A percentile compares a stretch with the other conserved stretches of the same genome.
These are phyloP conservation scores for Sparidentex hasta DNA, from an alignment of 2,797 vertebrate genomes.

Conservation along the genomic window DNA sequence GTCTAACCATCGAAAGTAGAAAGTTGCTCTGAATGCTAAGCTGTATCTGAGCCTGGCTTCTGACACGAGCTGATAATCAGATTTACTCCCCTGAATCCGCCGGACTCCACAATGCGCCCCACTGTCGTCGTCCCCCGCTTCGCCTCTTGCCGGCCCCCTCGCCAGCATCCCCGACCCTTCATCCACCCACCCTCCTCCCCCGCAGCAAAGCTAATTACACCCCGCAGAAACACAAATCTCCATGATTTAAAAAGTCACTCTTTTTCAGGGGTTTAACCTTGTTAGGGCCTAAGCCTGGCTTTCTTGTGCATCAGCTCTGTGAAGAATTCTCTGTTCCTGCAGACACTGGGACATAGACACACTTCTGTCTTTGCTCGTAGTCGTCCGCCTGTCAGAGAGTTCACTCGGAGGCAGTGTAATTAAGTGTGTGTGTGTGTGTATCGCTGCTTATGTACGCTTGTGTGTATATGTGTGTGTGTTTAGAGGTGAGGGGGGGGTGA, in stretches of 20 bases:
- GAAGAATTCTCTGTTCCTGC: conserved; percentile 87
- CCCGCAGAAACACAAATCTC: conserved; percentile 99
- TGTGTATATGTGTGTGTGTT: conserved; percentile 62
- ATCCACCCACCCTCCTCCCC: conserved; percentile 71
- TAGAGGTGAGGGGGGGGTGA: conserved; percentile 59
- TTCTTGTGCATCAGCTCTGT: conserved; percentile 88
- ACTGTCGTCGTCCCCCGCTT: conserved; percentile 88
- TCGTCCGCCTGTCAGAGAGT: conserved; percentile 79
- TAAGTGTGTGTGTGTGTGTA: conserved; percentile 73
- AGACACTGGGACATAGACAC: conserved; percentile 85
- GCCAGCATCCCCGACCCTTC: conserved; percentile 63
- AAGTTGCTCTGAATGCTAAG: conserved; percentile 96
- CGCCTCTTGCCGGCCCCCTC: conserved; percentile 48
- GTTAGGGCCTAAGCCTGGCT: conserved; percentile 97
- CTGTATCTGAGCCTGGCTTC: conserved; percentile 98
- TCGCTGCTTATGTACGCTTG: conserved; percentile 56
- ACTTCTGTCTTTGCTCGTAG: conserved; percentile 84
- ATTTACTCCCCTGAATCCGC: conserved; percentile 97
- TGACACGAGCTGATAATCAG: conserved; percentile 99
- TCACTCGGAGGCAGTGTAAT: conserved; percentile 83
- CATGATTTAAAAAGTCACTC: conserved; percentile 98
- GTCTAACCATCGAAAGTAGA: conserved; percentile 92
- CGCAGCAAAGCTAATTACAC: conserved; percentile 98
- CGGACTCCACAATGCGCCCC: conserved; percentile 95
- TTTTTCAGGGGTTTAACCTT: conserved; percentile 99